phyloP scores from a whole-genome alignment of 2,797 vertebrate genomes.

The Eremophila alpestris region DNA sequence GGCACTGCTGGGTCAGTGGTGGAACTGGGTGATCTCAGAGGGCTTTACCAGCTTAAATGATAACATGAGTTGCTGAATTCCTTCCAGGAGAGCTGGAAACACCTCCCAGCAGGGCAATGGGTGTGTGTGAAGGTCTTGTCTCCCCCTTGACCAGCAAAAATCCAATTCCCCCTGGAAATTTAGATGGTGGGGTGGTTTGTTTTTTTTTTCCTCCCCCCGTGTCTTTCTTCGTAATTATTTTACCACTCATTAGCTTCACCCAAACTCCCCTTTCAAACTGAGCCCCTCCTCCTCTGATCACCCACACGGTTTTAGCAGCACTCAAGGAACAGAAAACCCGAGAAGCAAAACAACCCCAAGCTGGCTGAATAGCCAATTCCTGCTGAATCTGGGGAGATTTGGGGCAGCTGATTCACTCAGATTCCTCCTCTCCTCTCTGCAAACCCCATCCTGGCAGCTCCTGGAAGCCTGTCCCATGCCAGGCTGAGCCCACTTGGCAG shows the following conservation, averaged over 20 bases:
- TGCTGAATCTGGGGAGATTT: background rate
- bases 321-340: background rate
- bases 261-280: background rate
- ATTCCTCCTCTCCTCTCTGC: background rate
- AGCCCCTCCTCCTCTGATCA: background rate
- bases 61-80: background rate
- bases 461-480: conserved; percentile 34
- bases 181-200: no score
- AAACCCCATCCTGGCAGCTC: conserved; percentile 11
- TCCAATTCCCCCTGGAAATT: background rate
- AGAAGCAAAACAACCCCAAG: background rate
- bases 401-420: background rate
- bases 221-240: background rate
- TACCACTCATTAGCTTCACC: background rate
- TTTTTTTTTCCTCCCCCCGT: background rate
- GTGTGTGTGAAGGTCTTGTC: background rate
- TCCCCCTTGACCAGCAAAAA: background rate
- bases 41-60: background rate
- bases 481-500: conserved; percentile 59
- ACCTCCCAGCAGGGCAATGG: accelerated
- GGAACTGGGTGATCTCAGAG: no score
- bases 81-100: background rate
- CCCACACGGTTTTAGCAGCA: background rate
- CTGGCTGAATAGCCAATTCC: background rate
- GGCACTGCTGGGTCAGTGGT: background rate